Base-by-base conservation (phyloP, 2,113 vertebrate species). In the Dicerorhinus sumatrensis region DNA sequence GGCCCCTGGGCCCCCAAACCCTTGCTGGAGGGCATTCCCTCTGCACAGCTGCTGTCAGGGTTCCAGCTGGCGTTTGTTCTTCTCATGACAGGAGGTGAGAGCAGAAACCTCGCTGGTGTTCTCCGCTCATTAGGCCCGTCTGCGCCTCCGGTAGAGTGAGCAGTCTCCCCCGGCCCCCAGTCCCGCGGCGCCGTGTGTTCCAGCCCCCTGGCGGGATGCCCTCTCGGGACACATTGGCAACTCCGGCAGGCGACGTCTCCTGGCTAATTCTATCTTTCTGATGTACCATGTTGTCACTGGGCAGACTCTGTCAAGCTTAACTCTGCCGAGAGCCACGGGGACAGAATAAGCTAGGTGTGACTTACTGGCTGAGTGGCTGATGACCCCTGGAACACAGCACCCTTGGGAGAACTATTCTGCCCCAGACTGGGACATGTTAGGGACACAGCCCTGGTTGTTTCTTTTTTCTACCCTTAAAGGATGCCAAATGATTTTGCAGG, bases 401-500 rank as follows among this genome's bases (percentile, higher is more conserved):
- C 25, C 25, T 81, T 48, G 21, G 23, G 70, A 20, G 51, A 69
- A 56, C 3, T 39, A 25, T 36, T 56, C 3, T 92, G 62, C 21
- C 56, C 7, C 23, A 90, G 14, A 16, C 17, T 60, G 3, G 1
- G 39, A 20, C 33, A 29, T 36, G 5, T 31, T 27, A 83, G 42
- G 46, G 58, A 82, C 27, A 17, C 3, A 39, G 20, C 9, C 42
- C 23, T 75, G 11, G 18, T 29, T 11, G 48, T 85, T 69, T 54
- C 18, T 54, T 60, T 77, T 63, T 29, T 13, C 21, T 72, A 13
- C 27, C 48, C 2, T 56, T 79, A 46, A 81, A 81, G 5, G 18
- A 94, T 77, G 63, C n/a, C 36, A 83, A 86, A 42, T 93, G 51
- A 82, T 23, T 73, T 89, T 82, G 27, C 16, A 89, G 11, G 29